Evolutionary conservation across 2,888 invertebrate species (phyloP), one percentile per base, ranked within the genome.

Genomic region (Cyclophora albipunctata): DNA sequence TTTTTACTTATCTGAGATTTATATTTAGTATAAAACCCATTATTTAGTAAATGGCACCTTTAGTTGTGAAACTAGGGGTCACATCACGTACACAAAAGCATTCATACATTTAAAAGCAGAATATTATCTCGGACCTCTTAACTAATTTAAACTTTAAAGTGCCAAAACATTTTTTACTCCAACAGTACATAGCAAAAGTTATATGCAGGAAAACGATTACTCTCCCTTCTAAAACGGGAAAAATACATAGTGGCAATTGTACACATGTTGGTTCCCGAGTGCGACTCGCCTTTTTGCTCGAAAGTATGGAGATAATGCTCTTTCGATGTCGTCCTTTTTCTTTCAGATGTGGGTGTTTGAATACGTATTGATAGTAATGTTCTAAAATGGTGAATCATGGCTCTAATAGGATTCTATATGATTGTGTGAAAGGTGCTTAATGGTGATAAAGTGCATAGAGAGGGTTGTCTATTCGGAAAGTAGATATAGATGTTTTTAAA

Each of bases 171-270:
- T 61, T 61, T 60, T 34, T n/a, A 6, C 7, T 42, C 5, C 51
- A 42, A 49, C 59, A 58, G 63, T 66, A 64, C 64, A 64, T 34
- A 47, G 35, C 42, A 53, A 68, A 69, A 69, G 64, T 63, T 63
- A 63, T 65, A 66, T 69, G 67, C 73, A 76, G 76, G 73, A 72
- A 78, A 81, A 71, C 82, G 75, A 78, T 79, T 78, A 82, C 57
- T 66, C 68, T 65, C 67, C 69, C 67, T 60, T 62, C 54, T 48
- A 57, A 62, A 64, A 62, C 64, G 63, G 61, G 68, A 66, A 68
- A 73, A 76, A 73, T 72, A 73, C 72, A 72, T 72, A 71, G 73
- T 76, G 74, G 73, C 81, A 77, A 82, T 84, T 75, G 77, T 73
- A 76, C 78, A 81, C 72, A 75, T 84, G 82, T 67, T 67, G 64